Evolutionary conservation across 2,797 vertebrate species (phyloP).

Genomic region (Channa striata): DNA sequence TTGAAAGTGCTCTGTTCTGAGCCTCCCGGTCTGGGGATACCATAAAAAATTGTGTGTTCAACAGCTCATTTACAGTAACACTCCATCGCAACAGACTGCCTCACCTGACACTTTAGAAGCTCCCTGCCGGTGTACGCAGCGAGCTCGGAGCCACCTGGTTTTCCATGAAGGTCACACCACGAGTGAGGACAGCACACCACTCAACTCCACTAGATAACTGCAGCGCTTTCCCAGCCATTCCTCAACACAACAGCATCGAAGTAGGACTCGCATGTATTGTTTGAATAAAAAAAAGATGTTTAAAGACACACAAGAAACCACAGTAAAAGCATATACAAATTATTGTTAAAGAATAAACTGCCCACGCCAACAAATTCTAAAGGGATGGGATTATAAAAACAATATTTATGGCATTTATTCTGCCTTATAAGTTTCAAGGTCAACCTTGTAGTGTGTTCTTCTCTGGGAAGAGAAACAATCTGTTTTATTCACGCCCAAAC

Average conservation of each 20-base stretch:
- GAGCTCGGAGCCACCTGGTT: not conserved
- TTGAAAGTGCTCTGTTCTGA: not conserved
- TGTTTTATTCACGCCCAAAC: constrained; percentile 46
- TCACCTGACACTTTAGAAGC: constrained; percentile 6
- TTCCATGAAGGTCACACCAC: not conserved
- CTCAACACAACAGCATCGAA: too few species aligned
- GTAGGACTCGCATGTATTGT: too few species aligned
- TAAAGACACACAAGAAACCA: not conserved
- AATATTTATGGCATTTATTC: constrained; percentile 1
- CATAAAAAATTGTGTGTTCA: too few species aligned
- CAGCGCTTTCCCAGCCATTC: too few species aligned
- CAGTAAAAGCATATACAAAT: not conserved
- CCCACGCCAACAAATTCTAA: not conserved
- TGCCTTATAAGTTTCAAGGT: constrained; percentile 18
- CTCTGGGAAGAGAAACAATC: constrained; percentile 25
- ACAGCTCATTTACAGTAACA: not conserved
- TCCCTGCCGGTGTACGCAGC: constrained; percentile 5
- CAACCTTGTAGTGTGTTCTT: constrained; percentile 1
- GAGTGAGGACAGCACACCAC: not conserved
- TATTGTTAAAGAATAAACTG: not conserved
- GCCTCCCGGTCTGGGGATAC: not conserved
- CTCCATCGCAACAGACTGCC: not conserved
- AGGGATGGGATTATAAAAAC: constrained; percentile 9
- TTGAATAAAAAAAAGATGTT: not conserved
- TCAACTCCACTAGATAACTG: too few species aligned